Percentiles rank a stretch among this genome's conserved stretches.
Evolutionary conservation across 2,888 invertebrate species (phyloP).

Genomic region (Drosophila mettleri): DNA sequence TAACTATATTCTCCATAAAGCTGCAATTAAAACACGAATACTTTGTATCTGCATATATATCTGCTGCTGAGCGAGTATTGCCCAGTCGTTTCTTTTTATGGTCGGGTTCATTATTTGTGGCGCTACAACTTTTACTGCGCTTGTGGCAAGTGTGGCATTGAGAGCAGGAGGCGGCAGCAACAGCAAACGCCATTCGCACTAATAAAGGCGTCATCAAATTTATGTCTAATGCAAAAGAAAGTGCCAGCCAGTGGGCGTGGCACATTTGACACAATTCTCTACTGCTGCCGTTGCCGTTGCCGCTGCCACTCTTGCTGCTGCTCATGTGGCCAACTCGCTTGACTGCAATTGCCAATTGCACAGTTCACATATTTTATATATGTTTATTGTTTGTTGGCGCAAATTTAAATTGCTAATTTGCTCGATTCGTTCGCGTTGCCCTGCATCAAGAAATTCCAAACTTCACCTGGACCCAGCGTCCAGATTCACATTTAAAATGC

Average conservation of each 20-base stretch:
- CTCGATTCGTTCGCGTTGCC: constrained; percentile 24
- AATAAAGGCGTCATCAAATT: constrained; percentile 60
- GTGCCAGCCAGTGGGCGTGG: constrained; percentile 59
- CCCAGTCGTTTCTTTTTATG: background rate
- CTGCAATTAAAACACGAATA: background rate
- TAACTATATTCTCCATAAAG: background rate
- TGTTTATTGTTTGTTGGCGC: constrained; percentile 15
- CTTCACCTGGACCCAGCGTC: constrained; percentile 34
- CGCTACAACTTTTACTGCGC: constrained; percentile 49
- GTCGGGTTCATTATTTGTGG: constrained; percentile 28
- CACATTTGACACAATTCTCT: constrained; percentile 56
- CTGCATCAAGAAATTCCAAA: constrained; percentile 37
- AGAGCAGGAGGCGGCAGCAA: constrained; percentile 5
- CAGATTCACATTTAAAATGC: constrained; percentile 51
- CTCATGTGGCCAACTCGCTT: constrained; percentile 23
- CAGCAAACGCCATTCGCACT: constrained; percentile 18
- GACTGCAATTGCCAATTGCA: constrained; percentile 17
- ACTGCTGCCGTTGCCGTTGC: background rate
- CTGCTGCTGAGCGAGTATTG: background rate
- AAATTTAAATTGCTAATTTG: constrained; percentile 61
- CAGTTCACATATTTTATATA: constrained; percentile 12
- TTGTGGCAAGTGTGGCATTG: constrained; percentile 27
- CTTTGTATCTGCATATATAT: background rate
- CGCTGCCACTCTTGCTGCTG: constrained; percentile 1
- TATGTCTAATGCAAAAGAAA: constrained; percentile 60